phyloP scores from a whole-genome alignment of 1,140 invertebrate genomes.

The Ceratina australensis region DNA sequence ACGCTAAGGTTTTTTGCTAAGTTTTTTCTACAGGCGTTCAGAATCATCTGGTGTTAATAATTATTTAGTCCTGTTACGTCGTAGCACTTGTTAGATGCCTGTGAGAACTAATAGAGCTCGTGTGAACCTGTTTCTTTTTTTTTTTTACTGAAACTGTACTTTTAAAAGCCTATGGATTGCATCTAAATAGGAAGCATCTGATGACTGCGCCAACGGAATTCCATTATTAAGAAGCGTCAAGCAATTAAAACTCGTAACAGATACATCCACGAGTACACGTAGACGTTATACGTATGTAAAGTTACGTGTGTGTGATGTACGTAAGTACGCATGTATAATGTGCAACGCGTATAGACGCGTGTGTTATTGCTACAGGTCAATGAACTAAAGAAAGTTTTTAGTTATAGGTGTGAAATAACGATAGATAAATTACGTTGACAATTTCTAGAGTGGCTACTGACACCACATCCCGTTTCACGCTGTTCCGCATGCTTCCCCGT shows the following conservation, averaged over 20 bases:
- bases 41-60: background rate
- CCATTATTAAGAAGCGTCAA: conserved; percentile 7
- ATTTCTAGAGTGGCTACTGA: conserved; percentile 33
- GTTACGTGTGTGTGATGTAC: background rate
- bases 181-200: background rate
- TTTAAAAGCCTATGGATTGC: background rate
- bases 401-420: conserved; percentile 35
- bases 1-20: too few species aligned
- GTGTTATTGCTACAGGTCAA: conserved; percentile 33
- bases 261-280: background rate
- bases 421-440: conserved; percentile 31
- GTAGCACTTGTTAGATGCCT: too few species aligned
- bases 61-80: too few species aligned
- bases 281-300: background rate
- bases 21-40: too few species aligned
- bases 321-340: too few species aligned
- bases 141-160: background rate
- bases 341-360: background rate
- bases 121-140: too few species aligned
- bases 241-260: background rate
- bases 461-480: conserved; percentile 17
- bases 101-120: too few species aligned
- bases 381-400: conserved; percentile 42
- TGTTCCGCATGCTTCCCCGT: conserved; percentile 36
- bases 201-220: background rate